Base-by-base conservation (phyloP, 2,888 invertebrate genomes). In the Drosophila cognata region DNA sequence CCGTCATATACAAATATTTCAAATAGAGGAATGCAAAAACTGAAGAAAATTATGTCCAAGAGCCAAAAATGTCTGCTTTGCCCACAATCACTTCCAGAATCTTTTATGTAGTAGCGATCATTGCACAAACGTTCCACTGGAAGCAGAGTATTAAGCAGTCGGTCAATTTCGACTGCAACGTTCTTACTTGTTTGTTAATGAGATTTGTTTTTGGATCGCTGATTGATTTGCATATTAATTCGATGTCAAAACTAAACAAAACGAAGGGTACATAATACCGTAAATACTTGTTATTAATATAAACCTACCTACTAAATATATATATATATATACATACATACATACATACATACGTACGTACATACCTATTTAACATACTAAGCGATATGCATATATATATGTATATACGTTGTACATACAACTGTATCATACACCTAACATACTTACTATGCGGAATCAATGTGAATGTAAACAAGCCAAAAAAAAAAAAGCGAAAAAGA, bases 391-490 rank as follows among this genome's bases (percentile, higher is more conserved):
- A 35, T 50, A 36, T 8, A 71, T 66, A 35, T 50, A 36, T 8
- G 64, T 66, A 57, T 36, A 41, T 59, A 65, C 60, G 57, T 61
- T 77, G 70, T 74, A 71, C 61, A 77, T 77, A 67, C 36, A 84
- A 68, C 65, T 81, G 72, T 78, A 74, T 63, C 60, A 79, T 78
- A 79, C 59, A 74, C 61, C 50, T 88, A 85, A 79, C 60, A 64
- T 67, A 46, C 35, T 60, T 51, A 59, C 36, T 28, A 55, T 55
- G 55, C 51, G 71, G 57, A 72, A 77, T 83, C 71, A 86, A 79
- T 89, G 84, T 84, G 81, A 84, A 89, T 84, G 89, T 89, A 89
- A 84, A 89, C 88, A 89, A 86, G 77, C 89, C 89, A 84, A 84
- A 87, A 77, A 63, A 70, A 65, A 78, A 53, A 64, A 46, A 53